Conservation (phyloP, 2,888 invertebrate genomes). For the Ommatoiulus sabulosus region DNA sequence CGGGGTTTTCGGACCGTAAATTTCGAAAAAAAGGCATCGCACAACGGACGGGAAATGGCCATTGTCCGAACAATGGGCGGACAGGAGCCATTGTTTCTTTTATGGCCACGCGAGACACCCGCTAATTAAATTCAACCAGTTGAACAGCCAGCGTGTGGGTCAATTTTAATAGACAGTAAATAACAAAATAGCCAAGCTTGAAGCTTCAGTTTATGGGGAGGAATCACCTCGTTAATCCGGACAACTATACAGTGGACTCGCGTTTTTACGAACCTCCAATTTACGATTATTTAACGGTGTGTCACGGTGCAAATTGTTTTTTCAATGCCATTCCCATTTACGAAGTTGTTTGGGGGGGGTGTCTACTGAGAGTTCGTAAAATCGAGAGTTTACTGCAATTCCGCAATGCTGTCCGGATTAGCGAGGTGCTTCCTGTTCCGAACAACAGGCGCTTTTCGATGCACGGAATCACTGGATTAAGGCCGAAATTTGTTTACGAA, state of each 20-base stretch:
- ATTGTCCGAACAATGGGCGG: conserved; percentile 4
- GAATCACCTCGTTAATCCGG: neutral
- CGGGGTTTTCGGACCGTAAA: neutral
- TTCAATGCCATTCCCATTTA: no score
- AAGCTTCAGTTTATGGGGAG: neutral
- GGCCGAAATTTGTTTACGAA: no score
- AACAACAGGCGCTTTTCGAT: no score
- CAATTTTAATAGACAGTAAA: conserved; percentile 25
- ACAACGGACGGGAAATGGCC: neutral
- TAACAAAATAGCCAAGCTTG: neutral
- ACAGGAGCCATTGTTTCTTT: conserved; percentile 4
- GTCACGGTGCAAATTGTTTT: no score
- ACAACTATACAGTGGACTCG: neutral
- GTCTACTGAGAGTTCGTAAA: no score
- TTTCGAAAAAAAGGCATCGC: neutral
- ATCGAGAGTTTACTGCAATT: no score
- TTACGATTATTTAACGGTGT: no score
- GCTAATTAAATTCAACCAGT: conserved; percentile 12
- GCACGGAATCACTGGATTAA: no score
- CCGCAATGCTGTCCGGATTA: no score
- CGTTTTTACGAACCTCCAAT: no score
- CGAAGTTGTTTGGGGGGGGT: no score
- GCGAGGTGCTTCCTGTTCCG: no score
- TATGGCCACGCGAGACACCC: conserved; percentile 20
- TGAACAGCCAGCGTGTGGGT: conserved; percentile 22